A percentile compares a stretch with the other conserved stretches of the same genome.
These are phyloP conservation scores for Cettia cetti DNA, from an alignment of 2,113 vertebrate species.

Conservation along the genomic window DNA sequence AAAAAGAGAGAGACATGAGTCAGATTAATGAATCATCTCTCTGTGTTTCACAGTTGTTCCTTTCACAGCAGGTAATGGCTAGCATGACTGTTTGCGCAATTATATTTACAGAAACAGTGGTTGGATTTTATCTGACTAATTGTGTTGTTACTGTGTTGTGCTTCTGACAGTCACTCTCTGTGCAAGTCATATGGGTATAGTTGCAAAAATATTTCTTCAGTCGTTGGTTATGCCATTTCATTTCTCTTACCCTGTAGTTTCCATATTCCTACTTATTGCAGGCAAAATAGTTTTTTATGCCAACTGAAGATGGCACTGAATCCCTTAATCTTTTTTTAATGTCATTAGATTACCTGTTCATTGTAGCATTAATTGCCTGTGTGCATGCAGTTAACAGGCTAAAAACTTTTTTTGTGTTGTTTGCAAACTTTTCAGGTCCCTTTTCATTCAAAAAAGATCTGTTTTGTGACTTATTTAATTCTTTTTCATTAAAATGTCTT, in stretches of 20 bases:
- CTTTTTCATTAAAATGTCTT: background rate
- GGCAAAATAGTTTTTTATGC: background rate
- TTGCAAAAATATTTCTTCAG: background rate
- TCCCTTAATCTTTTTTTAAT: background rate
- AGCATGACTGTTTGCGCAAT: background rate
- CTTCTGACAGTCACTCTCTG: background rate
- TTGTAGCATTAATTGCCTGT: background rate
- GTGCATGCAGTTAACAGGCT: background rate
- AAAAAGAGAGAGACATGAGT: background rate
- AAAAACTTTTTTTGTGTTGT: background rate
- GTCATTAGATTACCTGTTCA: background rate
- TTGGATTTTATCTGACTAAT: background rate
- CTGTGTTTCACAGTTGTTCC: background rate
- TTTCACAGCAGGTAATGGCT: background rate
- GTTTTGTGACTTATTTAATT: background rate
- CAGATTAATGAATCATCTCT: background rate
- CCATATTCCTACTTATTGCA: background rate
- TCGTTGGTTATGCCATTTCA: fast-evolving
- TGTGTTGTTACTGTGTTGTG: background rate
- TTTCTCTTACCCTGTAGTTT: background rate
- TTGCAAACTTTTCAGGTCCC: background rate
- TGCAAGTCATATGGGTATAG: background rate
- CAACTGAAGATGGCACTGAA: background rate
- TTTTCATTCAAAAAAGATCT: background rate
- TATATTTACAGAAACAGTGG: background rate